phyloP scores from a whole-genome alignment of 2,113 vertebrate species.

The Alaudala cheleensis region DNA sequence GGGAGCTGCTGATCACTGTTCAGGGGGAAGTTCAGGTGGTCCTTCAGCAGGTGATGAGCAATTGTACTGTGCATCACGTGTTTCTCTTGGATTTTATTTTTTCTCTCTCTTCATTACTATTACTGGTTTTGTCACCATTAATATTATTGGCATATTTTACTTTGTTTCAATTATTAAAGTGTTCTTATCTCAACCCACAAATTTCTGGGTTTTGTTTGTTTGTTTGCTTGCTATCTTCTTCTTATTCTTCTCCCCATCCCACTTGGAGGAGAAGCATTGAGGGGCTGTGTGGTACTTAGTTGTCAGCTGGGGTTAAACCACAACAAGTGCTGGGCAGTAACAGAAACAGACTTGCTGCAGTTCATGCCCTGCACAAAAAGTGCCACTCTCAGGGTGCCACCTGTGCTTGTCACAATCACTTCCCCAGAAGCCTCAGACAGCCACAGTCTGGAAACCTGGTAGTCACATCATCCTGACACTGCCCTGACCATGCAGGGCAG shows the following conservation, averaged over 20 bases:
- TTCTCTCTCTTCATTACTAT: not conserved
- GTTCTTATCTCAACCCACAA: not conserved
- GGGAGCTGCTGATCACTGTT: not conserved
- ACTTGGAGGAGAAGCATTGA: not conserved
- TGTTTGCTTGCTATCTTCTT: no score
- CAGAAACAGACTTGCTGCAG: not conserved
- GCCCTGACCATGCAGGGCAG: not conserved
- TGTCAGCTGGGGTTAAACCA: not conserved
- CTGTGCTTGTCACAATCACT: not conserved
- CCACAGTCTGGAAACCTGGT: not conserved
- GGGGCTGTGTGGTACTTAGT: not conserved
- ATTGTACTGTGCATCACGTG: not conserved
- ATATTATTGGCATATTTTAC: not conserved
- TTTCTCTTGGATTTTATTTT: not conserved
- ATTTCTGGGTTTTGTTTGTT: not conserved
- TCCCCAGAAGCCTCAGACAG: not conserved
- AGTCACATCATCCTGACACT: not conserved
- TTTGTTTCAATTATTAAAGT: not conserved
- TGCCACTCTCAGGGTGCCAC: not conserved
- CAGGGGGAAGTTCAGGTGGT: not conserved
- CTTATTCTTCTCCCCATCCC: not conserved
- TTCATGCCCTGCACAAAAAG: not conserved
- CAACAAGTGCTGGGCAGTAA: accelerated
- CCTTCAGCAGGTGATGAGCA: not conserved
- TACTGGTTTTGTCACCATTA: not conserved